These are phyloP conservation scores for Megalopta genalis DNA, from an alignment of 1,140 invertebrate genomes.

Conservation along the genomic window DNA sequence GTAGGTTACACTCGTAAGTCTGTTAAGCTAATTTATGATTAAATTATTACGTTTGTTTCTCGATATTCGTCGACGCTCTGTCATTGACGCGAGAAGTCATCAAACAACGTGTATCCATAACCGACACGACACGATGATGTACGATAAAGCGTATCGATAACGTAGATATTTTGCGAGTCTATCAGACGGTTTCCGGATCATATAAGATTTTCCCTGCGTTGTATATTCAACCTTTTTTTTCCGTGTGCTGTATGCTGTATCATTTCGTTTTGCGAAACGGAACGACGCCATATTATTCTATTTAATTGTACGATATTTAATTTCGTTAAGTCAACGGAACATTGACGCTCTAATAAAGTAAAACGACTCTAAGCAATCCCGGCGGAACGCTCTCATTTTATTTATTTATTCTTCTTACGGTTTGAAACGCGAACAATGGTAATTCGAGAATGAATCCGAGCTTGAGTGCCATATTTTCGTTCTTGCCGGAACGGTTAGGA, in stretches of 20 bases:
- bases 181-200: neutral
- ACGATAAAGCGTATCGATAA: neutral
- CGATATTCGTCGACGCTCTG: neutral
- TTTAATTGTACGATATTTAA: conserved; percentile 34
- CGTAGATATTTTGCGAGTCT: neutral
- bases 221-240: conserved; percentile 3
- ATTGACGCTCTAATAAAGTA: conserved; percentile 40
- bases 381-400: neutral
- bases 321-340: conserved; percentile 13
- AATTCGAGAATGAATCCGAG: neutral
- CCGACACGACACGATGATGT: neutral
- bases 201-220: neutral
- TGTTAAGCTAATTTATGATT: conserved; percentile 62
- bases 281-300: conserved; percentile 36
- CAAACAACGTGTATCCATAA: neutral
- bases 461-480: neutral
- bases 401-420: neutral
- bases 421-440: neutral
- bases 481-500: neutral
- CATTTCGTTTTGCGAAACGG: conserved; percentile 27
- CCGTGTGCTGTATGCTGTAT: conserved; percentile 17
- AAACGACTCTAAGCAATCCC: conserved; percentile 19
- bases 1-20: conserved; percentile 50
- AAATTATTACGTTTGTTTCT: conserved; percentile 61
- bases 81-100: neutral